Base-by-base conservation (phyloP, 1,140 invertebrate species). In the Drosophila novamexicana region DNA sequence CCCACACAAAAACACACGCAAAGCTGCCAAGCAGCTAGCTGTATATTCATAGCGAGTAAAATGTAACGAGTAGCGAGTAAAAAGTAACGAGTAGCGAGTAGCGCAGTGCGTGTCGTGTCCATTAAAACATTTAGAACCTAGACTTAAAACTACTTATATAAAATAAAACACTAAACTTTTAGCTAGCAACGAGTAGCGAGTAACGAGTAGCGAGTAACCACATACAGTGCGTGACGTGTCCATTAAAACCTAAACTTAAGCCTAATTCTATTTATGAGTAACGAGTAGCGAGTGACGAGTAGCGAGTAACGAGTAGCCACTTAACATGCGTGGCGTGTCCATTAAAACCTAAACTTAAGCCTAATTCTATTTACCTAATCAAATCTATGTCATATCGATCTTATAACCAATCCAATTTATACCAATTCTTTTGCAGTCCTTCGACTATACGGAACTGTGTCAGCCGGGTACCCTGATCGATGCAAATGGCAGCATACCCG, bases 381-480 rank as follows among this genome's bases (percentile, higher is more conserved):
- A 44, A 9, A 39, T 63, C 8, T 37, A 44, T 29, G 0, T 3
- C 22, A 29, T 29, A 6, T 29, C 22, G 4, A 29, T 29, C 5
- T 29, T 5, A 0, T 29, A 29, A 29, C 22, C 22, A 29, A 29
- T 5, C 22, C 4, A 6, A 53, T 45, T 16, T 45, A 7, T 14
- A 14, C 40, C 14, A 53, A 7, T 8, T 32, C 10, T 5, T 89
- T 57, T 93, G 58, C 94, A 97, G 96, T 96, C 96, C 72, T 97
- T 97, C 93, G 97, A 98, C 92, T 97, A 97, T 92, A 96, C 96
- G 91, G 96, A 97, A 92, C 94, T 97, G 75, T 97, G 96, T 93
- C 96, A 95, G 92, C 95, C 93, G 90, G 95, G 90, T 70, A 94
- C 91, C 7, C 44, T 92, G 12, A 83, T 92, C 64, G 91, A 92